phyloP scores from a whole-genome alignment of 53 echinoderm and acorn worm species.

The Echinarachnius parma region DNA sequence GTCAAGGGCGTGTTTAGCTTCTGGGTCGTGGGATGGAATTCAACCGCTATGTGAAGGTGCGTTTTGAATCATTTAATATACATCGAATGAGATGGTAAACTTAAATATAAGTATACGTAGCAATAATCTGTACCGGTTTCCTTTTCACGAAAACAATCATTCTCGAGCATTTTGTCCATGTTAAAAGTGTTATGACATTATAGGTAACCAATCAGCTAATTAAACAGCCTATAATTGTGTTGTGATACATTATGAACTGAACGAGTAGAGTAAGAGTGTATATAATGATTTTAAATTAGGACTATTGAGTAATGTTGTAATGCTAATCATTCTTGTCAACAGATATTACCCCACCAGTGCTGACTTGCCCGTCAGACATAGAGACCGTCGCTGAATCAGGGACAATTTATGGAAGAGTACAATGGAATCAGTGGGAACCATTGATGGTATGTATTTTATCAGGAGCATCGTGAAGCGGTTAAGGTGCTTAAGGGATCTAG shows the following conservation, averaged over 20 bases:
- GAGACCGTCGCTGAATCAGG: slow-evolving; percentile 10
- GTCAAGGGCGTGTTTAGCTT: slow-evolving; percentile 7
- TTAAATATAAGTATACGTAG: too few relatives aligned
- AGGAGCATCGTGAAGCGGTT: not conserved
- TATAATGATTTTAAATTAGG: too few relatives aligned
- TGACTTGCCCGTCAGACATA: slow-evolving; percentile 1
- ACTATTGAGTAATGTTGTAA: too few relatives aligned
- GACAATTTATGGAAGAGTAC: slow-evolving; percentile 8
- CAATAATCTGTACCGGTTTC: too few relatives aligned
- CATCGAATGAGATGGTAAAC: not conserved
- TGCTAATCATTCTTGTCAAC: not conserved
- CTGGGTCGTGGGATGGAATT: slow-evolving; percentile 29
- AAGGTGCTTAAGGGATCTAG: too few relatives aligned
- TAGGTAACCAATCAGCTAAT: too few relatives aligned
- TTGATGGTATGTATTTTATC: slow-evolving; percentile 6
- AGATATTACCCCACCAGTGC: slow-evolving; percentile 28
- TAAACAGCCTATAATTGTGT: too few relatives aligned
- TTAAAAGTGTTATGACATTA: too few relatives aligned
- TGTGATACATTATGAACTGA: too few relatives aligned
- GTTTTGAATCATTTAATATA: not conserved
- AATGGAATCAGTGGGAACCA: slow-evolving; percentile 29
- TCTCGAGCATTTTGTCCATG: not conserved
- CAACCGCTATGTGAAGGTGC: slow-evolving; percentile 14
- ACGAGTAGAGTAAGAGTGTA: too few relatives aligned
- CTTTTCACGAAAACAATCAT: too few relatives aligned